Base-by-base conservation (phyloP, 2,888 invertebrate genomes). In the Thalpophila matura region DNA sequence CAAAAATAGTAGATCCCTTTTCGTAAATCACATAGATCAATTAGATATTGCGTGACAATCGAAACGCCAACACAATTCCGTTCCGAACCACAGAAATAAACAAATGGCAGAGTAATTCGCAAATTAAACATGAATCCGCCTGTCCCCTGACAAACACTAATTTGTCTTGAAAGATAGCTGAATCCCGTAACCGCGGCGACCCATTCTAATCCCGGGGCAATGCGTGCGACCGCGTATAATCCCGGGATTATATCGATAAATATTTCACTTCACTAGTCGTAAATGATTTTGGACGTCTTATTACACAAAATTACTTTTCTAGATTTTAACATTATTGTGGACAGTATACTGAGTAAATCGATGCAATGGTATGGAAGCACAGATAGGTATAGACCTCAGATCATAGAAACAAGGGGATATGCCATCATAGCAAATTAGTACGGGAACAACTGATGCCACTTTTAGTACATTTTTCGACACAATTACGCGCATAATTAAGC, bases 211-310 rank as follows among this genome's bases (percentile, higher is more conserved):
- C 80, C 77, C 61, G 77, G 45, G 62, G 22, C 58, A 68, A 66
- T 56, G 77, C 81, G 79, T 80, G 76, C 76, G 74, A 71, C 69
- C 69, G 77, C 70, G 63, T 68, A 65, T 71, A 77, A 82, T 77
- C 80, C 80, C 74, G 68, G 72, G 80, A 77, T 82, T 81, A 80
- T 74, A 70, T 74, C 73, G 82, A 80, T 77, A 80, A 74, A 78
- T 77, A 67, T 78, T 72, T 76, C 68, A 71, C 79, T 65, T 75
- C 69, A 71, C 76, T 76, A 66, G 50, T 64, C 64, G 50, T 58
- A 50, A 73, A 68, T 71, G 59, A 63, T 68, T 77, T 67, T 57
- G 33, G 62, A 56, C 24, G 47, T n/a, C n/a, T n/a, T n/a, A n/a
- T n/a, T n/a, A n/a, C n/a, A 55, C 10, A 38, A 43, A 43, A 56